A percentile compares a stretch with the other conserved stretches of the same genome.
phyloP scores from a whole-genome alignment of 2,113 vertebrate genomes.

The Typhlomys cinereus region DNA sequence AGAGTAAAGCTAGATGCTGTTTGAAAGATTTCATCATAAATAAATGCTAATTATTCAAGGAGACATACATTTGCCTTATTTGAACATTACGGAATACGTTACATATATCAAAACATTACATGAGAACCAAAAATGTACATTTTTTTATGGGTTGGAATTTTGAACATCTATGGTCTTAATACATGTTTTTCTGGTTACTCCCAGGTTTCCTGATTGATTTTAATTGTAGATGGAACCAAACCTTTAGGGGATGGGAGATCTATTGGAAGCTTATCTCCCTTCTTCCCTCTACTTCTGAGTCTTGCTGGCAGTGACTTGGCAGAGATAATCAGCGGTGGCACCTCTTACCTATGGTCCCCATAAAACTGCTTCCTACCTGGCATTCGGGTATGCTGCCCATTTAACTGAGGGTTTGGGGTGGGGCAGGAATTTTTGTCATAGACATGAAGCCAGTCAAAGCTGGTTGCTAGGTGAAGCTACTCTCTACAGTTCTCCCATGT shows the following conservation, averaged over 20 bases:
- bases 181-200: neutral
- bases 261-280: neutral
- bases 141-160: neutral
- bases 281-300: neutral
- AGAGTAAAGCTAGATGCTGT: neutral
- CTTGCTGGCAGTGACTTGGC: neutral
- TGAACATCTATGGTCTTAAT: neutral
- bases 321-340: neutral
- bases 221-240: neutral
- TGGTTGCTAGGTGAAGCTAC: neutral
- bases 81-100: neutral
- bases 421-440: neutral
- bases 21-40: neutral
- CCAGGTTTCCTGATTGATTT: neutral
- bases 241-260: neutral
- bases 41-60: neutral
- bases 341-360: neutral
- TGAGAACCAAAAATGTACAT: neutral
- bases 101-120: neutral
- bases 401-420: neutral
- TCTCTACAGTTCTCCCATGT: neutral
- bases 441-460: neutral
- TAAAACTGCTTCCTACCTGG: neutral
- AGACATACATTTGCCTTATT: neutral
- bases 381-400: neutral